Evolutionary conservation across 1,140 invertebrate species (phyloP), one percentile per base, ranked within the genome.

Genomic region (Papilio helenus): DNA sequence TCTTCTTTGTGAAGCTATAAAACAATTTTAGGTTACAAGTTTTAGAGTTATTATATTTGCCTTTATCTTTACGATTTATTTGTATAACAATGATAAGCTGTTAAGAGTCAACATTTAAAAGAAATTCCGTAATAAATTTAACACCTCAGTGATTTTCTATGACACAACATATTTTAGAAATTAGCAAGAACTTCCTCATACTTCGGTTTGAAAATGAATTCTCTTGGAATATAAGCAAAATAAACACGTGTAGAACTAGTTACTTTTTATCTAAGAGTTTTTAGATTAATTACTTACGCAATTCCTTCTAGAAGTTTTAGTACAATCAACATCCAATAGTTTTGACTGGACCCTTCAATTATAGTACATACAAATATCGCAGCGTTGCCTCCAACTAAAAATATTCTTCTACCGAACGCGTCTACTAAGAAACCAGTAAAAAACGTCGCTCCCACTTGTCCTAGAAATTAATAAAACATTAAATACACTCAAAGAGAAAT

Each of bases 371-470:
- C 23, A 72, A 87, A 87, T 77, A 88, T 81, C 1, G 82, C 83
- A 4, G 79, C 72, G 29, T 87, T 84, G 58, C 86, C 82, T 55
- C 80, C 81, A 1, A 85, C 79, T 12, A 87, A n/a, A 72, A 86
- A 86, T 79, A 86, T 83, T 39, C 80, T 84, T 23, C 85, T 81
- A 16, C 85, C 85, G 79, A 88, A 88, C 0, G 84, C 80, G 72
- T 88, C 86, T 18, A 85, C 81, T 82, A 86, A 68, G n/a, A 88
- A 88, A 14, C 86, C 86, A 34, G 82, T 82, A 46, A 85, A 86
- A 58, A 86, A 71, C 34, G 82, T 86, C 7, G 83, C 81, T 46
- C 78, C 82, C 26, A 88, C 82, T 86, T 88, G 85, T 16, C 84
- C 86, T 86, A 68, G 46, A 84, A 84, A 23, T 49, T 16, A 73